These are phyloP conservation scores for Tretioscincus oriximinensis DNA, from an alignment of 2,113 vertebrate genomes.

Conservation along the genomic window DNA sequence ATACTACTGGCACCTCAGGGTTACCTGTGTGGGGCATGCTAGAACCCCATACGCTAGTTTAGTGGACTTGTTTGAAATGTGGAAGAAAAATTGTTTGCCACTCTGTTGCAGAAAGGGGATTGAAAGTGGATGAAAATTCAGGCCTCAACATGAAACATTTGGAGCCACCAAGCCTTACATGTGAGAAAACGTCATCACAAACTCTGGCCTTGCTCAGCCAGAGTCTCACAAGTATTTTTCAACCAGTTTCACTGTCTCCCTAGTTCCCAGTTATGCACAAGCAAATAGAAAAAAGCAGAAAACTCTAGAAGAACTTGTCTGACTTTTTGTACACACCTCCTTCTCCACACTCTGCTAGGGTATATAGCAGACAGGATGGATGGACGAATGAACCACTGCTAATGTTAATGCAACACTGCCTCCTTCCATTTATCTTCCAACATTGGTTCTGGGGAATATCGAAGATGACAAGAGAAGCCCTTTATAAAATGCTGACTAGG, in stretches of 20 bases:
- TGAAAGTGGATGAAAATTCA: too few relatives aligned
- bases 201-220: too few relatives aligned
- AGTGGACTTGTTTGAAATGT: too few relatives aligned
- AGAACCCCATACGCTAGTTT: too few relatives aligned
- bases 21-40: too few relatives aligned
- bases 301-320: not conserved
- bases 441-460: slow-evolving; percentile 26
- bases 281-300: too few relatives aligned
- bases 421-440: slow-evolving; percentile 49
- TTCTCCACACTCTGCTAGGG: not conserved
- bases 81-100: too few relatives aligned
- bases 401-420: slow-evolving; percentile 18
- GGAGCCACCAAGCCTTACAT: not conserved
- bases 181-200: not conserved
- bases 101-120: too few relatives aligned
- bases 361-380: not conserved
- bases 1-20: too few relatives aligned
- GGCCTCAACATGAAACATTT: not conserved
- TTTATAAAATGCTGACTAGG: slow-evolving; percentile 43
- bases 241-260: not conserved
- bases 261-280: not conserved
- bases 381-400: slow-evolving; percentile 37
- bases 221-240: not conserved
- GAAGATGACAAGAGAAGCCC: not conserved
- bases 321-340: not conserved